These are phyloP conservation scores for Oncorhynchus kisutch DNA, from an alignment of 2,113 vertebrate species.

Conservation along the genomic window DNA sequence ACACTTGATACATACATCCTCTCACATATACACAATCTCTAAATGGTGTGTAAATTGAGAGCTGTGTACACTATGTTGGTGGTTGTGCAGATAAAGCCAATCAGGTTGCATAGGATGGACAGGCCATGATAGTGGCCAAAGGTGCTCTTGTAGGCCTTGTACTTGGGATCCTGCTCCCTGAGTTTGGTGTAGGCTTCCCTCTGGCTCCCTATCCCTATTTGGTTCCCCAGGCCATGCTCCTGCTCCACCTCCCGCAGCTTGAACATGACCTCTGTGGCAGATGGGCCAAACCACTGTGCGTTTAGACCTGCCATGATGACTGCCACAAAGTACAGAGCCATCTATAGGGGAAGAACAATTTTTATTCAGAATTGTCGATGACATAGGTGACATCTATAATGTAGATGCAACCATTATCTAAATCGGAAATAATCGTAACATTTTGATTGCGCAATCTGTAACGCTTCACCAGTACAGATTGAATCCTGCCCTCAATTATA, in stretches of 20 bases:
- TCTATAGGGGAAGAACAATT: conserved; percentile 59
- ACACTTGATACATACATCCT: no score
- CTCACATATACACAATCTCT: conserved; percentile 16
- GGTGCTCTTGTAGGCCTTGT: conserved; percentile 59
- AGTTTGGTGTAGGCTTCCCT: conserved; percentile 78
- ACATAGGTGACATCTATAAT: background rate
- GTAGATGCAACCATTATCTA: background rate
- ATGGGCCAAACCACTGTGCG: conserved; percentile 78
- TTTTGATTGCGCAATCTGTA: no score
- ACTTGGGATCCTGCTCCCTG: conserved; percentile 82
- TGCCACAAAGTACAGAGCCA: conserved; percentile 73
- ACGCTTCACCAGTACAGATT: no score
- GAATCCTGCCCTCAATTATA: no score
- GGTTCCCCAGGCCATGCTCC: conserved; percentile 78
- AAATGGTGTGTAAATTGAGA: conserved; percentile 76
- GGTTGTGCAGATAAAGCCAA: conserved; percentile 77
- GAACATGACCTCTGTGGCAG: conserved; percentile 71
- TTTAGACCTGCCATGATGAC: conserved; percentile 72
- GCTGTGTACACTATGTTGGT: conserved; percentile 76
- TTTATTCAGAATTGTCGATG: background rate
- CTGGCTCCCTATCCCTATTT: conserved; percentile 67
- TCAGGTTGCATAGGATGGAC: conserved; percentile 81
- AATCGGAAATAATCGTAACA: no score
- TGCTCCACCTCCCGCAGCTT: conserved; percentile 78
- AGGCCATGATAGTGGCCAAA: conserved; percentile 83